Evolutionary conservation across 2,888 invertebrate genomes (phyloP), one percentile per base, ranked within the genome.

Genomic region (Cheilosia scutellata): DNA sequence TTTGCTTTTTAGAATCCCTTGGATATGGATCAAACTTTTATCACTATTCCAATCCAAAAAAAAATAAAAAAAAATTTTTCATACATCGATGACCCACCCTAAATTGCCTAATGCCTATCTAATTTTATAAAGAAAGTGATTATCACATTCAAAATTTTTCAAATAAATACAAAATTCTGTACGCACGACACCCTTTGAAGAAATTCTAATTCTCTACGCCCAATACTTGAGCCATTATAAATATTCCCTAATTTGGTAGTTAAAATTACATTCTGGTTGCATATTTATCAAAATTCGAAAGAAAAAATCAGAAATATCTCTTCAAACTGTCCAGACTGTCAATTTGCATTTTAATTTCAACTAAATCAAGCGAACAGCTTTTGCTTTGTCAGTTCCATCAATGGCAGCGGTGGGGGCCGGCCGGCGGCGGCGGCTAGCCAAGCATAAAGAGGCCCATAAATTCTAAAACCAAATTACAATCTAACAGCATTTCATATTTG

Each of bases 401-500:
- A 57, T 40, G 57, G 13, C 49, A 49, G 55, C 47, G 27, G 7
- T 42, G 51, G 63, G 58, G 44, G 29, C 72, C 55, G 80, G 51
- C 57, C 75, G 27, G 7, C 47, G 27, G 7, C 47, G 51, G 63
- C 63, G 44, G 29, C 72, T 62, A 84, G 51, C 57, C 75, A 80
- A 70, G 40, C 84, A 75, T 77, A 78, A 72, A 72, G 33, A 82
- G 72, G 71, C 62, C 86, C 76, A 86, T 86, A 86, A 86, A 86
- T 86, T 86, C 82, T 72, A 77, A 86, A 86, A 82, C 86, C 86
- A 82, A 86, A 86, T 86, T 86, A 86, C 86, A 86, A 86, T 86
- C 82, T 82, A 82, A 76, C 82, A 82, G 86, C 86, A 77, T 77
- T 86, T 86, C 86, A 86, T 86, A 86, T 86, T 86, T 86, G 86